phyloP scores from a whole-genome alignment of 2,888 invertebrate genomes.

The Ptycholaimellus sp. region DNA sequence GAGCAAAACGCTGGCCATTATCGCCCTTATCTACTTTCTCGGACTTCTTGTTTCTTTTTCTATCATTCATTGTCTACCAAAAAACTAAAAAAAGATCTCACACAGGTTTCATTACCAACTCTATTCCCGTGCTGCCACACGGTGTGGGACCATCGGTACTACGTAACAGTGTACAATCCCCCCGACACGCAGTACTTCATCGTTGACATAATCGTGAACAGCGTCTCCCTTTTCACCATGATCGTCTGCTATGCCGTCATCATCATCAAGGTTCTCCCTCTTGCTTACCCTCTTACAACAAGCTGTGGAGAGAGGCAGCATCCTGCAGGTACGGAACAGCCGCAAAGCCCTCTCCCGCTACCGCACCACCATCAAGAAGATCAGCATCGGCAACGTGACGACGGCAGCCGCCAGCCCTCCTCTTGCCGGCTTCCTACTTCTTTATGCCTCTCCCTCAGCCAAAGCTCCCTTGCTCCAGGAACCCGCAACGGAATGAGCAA shows the following conservation, averaged over 20 bases:
- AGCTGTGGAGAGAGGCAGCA: background rate
- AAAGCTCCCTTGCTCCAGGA: no score
- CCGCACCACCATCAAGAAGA: no score
- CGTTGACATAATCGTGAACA: constrained; percentile 19
- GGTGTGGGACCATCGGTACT: constrained; percentile 14
- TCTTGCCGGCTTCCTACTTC: no score
- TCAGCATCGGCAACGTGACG: no score
- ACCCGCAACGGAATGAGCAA: no score
- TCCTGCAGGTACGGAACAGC: constrained; percentile 15
- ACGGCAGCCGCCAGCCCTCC: no score
- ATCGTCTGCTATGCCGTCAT: constrained; percentile 20
- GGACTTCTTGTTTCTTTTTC: no score
- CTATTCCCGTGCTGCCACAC: constrained; percentile 20
- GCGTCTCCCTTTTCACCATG: constrained; percentile 16
- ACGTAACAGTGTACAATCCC: constrained; percentile 15
- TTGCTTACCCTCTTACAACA: background rate
- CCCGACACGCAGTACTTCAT: constrained; percentile 14
- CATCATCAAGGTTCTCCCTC: constrained; percentile 9
- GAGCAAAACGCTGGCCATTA: constrained; percentile 9
- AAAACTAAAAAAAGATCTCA: no score
- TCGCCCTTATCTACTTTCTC: constrained; percentile 12
- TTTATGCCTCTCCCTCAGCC: no score
- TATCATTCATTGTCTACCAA: no score
- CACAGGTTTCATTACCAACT: constrained; percentile 18
- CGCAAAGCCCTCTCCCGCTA: no score